Base-by-base conservation (phyloP, 2,113 vertebrate species). In the Calonectris borealis region DNA sequence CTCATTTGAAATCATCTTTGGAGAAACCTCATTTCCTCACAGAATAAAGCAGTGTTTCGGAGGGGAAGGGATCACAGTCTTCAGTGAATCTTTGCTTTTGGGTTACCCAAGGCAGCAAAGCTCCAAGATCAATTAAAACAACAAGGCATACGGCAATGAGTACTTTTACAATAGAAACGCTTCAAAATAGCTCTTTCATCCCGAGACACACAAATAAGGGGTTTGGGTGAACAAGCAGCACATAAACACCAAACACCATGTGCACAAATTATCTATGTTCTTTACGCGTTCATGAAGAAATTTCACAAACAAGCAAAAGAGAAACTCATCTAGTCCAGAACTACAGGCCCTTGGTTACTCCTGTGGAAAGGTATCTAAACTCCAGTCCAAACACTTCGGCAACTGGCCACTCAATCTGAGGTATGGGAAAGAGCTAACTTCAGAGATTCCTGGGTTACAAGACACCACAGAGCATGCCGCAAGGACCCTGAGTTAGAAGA, bases 121-220 rank as follows among this genome's bases (percentile, higher is more conserved):
- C 81, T 87, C 16, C 46, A 27, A 90, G 54, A 65, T 27, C 44
- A 87, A 32, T 51, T 85, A 51, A 76, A 89, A n/a, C n/a, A 55
- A 66, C 10, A 52, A 58, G 12, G 26, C 40, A 34, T 10, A 42
- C 5, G 14, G 34, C 48, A 42, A 36, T 13, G 31, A 89, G 26
- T 6, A 46, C 16, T 18, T 94, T 66, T 38, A 36, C 17, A 73
- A 40, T 0, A 38, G 46, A 69, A 83, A 76, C 0, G 0, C n/a
- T 83, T 80, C 78, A 21, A 29, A 88, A 51, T 11, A 72, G 26
- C 48, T 60, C 27, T 11, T 81, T 70, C 51, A 86, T 11, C 42
- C 42, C 0, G 4, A 76, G 48, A 24, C 18, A 27, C 68, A 44
- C 29, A 60, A 81, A 51, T 6, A 48, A 51, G 60, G 32, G 55